These are phyloP conservation scores for Spongia lamella DNA, from an alignment of 37 sponge, comb jelly and placozoan species.

Conservation along the genomic window DNA sequence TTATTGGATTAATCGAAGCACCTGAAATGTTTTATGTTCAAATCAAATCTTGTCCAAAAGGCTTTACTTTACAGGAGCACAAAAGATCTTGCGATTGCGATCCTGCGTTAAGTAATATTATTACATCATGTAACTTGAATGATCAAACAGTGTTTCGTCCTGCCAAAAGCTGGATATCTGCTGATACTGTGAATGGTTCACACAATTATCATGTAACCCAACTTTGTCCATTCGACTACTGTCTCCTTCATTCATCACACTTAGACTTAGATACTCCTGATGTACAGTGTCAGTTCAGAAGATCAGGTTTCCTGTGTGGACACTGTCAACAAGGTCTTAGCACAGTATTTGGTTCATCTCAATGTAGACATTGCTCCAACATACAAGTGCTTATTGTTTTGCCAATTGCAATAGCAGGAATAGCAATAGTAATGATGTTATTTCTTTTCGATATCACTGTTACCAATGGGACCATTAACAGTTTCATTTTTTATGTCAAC, in stretches of 20 bases:
- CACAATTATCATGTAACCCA: no score
- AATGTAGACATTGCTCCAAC: slow-evolving; percentile 31
- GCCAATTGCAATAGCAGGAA: slow-evolving; percentile 13
- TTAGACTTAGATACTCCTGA: slow-evolving; percentile 6
- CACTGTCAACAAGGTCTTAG: slow-evolving; percentile 17
- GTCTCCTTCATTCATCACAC: not conserved
- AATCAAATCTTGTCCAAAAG: slow-evolving; percentile 2
- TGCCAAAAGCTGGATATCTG: no score
- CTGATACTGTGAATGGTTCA: no score
- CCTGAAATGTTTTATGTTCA: not conserved
- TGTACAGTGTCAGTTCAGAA: slow-evolving; percentile 6
- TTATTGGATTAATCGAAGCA: no score
- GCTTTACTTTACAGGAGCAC: not conserved
- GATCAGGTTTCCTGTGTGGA: slow-evolving; percentile 42
- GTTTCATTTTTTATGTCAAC: slow-evolving; percentile 45
- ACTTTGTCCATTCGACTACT: slow-evolving; percentile 26
- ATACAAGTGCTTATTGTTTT: slow-evolving; percentile 12
- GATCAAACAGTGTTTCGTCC: no score
- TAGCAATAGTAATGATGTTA: slow-evolving; percentile 22
- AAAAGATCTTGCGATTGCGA: not conserved
- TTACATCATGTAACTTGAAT: not conserved
- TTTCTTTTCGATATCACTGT: slow-evolving; percentile 37
- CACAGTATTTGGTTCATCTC: slow-evolving; percentile 18
- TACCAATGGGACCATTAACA: slow-evolving; percentile 45
- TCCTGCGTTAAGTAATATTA: not conserved